Evolutionary conservation across 2,113 vertebrate species (phyloP), one percentile per base, ranked within the genome.

Genomic region (Dromaius novaehollandiae): DNA sequence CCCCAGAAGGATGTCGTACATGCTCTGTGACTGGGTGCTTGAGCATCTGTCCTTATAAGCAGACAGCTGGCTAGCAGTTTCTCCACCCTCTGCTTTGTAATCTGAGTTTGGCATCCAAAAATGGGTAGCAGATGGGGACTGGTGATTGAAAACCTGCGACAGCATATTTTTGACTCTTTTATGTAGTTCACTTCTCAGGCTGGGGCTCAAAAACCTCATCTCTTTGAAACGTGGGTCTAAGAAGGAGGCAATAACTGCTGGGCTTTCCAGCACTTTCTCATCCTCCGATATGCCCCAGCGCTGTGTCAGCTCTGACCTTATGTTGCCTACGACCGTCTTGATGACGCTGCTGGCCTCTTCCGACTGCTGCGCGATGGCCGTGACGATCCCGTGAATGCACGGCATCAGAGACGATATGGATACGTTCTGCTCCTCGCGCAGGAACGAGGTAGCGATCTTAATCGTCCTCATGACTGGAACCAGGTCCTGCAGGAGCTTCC

Each of bases 161-260:
- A 98, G 51, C 75, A 98, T 87, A 34, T 82, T 86, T 36, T 97
- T 97, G 14, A 98, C 95, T 12, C 90, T 85, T 48, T 75, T 73
- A 44, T 98, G 97, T 12, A 98, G 90, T 46, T 97, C 93, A 14
- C 92, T 96, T 2, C 98, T 91, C 11, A 96, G 89, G 24, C 86
- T 66, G 3, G 97, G 97, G 66, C 88, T 98, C 12, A 98, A 96
- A 46, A 98, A 98, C 44, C 97, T 86, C 86, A 98, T 78, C 80
- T 98, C 98, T 84, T 98, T 98, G 82, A 98, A 98, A 14, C 98
- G 97, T 1, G 98, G 98, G 53, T 98, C 98, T 68, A 98, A n/a
- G n/a, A 98, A 98, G 0, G 98, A 98, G 3, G 97, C 97, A 3
- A 98, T 71, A 1, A 97, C 96, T 0, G 97, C 97, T 0, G 98